phyloP scores from a whole-genome alignment of 2,888 invertebrate species.

The Plebejus anna region DNA sequence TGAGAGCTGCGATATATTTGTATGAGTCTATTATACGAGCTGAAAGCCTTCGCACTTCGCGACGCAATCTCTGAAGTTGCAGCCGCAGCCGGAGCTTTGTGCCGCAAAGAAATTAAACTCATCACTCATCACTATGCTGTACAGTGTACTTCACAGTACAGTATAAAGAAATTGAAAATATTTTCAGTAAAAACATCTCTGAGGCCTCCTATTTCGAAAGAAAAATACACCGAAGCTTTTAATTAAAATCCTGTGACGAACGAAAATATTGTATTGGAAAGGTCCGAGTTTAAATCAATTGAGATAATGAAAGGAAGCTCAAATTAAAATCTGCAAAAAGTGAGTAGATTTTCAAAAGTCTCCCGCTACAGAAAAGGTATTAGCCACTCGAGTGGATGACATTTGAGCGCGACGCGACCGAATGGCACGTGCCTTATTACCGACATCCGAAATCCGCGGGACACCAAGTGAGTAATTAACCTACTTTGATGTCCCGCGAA shows the following conservation, averaged over 20 bases:
- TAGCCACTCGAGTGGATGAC: conserved; percentile 18
- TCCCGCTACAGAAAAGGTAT: background rate
- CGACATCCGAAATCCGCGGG: conserved; percentile 9
- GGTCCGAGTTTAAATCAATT: background rate
- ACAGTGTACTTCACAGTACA: background rate
- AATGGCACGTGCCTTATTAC: conserved; percentile 24
- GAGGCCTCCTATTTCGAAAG: background rate
- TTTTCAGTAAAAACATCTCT: background rate
- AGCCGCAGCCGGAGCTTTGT: background rate
- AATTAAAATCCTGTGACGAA: background rate
- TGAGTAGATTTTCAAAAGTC: background rate
- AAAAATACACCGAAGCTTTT: background rate
- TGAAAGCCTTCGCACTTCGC: background rate
- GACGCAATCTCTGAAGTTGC: background rate
- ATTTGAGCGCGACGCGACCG: background rate
- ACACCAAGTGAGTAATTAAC: conserved; percentile 23
- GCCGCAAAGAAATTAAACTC: background rate
- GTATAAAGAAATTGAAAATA: background rate
- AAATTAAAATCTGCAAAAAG: background rate
- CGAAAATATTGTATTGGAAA: background rate
- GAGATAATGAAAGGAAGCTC: background rate
- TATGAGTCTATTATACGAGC: background rate
- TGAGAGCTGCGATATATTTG: background rate
- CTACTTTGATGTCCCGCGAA: conserved; percentile 18
- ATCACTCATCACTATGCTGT: too few relatives aligned